Base-by-base conservation (phyloP, 2,797 vertebrate genomes). In the Myripristis jacobus region DNA sequence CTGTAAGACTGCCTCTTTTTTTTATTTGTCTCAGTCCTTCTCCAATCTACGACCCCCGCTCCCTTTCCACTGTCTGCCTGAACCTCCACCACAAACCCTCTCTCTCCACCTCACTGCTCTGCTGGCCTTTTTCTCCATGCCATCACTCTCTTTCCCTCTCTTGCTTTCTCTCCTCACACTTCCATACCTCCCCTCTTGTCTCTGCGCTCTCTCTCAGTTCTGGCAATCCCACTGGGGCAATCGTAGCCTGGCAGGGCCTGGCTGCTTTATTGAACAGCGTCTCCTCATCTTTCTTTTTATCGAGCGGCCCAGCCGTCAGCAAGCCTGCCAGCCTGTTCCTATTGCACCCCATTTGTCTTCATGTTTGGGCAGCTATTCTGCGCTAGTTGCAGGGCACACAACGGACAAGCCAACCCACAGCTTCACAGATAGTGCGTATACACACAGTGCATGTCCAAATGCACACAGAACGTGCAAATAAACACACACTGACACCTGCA, bases 221-320 rank as follows among this genome's bases (percentile, higher is more conserved):
- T 82, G 74, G 65, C 65, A 66, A 74, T 74, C 85, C 79, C 76
- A 60, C 41, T 57, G 64, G 79, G 70, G 75, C 69, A 71, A 80
- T 77, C 29, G 73, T 15, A 51, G 81, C 66, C 79, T 57, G 82
- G 75, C 74, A 54, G 60, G 70, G 87, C 72, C 69, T 16, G 65
- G 53, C 70, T 79, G 66, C 74, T 84, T 85, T 91, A 75, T 81
- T 87, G 83, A 87, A 83, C 85, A 48, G 41, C 54, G 3, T 84
- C 80, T 89, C 79, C 90, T 92, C 88, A 90, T 93, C 87, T 87
- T 69, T 88, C 86, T 92, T 82, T 73, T 83, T 85, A 70, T 77
- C 82, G 85, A 92, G 62, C 81, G 73, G 57, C 68, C 63, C 62
- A 25, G 79, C 25, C 62, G 16, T 80, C 57, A n/a, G 75, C 86